Evolutionary conservation across 2,888 invertebrate genomes (phyloP).

Genomic region (Lasioglossum malachurum): DNA sequence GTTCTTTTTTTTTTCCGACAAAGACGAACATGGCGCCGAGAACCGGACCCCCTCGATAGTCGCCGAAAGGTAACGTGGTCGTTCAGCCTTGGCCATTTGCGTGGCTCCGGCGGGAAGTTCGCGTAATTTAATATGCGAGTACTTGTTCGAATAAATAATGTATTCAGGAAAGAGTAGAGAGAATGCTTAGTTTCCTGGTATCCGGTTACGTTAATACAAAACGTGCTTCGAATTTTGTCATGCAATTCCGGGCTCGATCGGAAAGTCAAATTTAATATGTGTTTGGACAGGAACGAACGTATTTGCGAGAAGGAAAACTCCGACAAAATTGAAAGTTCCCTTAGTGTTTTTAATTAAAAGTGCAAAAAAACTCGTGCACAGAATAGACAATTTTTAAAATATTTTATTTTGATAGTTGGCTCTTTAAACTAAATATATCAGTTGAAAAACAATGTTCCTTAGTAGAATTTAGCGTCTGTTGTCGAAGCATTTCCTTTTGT

Average conservation of each 20-base stretch:
- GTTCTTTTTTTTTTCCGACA: not conserved
- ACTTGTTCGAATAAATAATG: constrained; percentile 60
- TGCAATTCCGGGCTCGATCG: not conserved
- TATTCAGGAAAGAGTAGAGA: constrained; percentile 30
- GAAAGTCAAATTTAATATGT: not conserved
- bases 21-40: constrained; percentile 1
- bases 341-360: not conserved
- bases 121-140: constrained; percentile 59
- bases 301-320: not conserved
- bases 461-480: too few relatives aligned
- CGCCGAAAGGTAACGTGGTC: constrained; percentile 25
- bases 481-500: too few relatives aligned
- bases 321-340: not conserved
- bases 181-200: constrained; percentile 25
- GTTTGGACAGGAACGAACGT: not conserved
- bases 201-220: constrained; percentile 42
- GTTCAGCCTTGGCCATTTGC: constrained; percentile 46
- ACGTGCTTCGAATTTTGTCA: constrained; percentile 4
- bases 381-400: not conserved
- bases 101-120: constrained; percentile 51
- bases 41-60: constrained; percentile 26
- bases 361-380: not conserved
- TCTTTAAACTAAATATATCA: not conserved
- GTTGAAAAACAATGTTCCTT: not conserved
- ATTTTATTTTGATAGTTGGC: not conserved